These are phyloP conservation scores for Andrena bicolor DNA, from an alignment of 2,888 invertebrate species.

Conservation along the genomic window DNA sequence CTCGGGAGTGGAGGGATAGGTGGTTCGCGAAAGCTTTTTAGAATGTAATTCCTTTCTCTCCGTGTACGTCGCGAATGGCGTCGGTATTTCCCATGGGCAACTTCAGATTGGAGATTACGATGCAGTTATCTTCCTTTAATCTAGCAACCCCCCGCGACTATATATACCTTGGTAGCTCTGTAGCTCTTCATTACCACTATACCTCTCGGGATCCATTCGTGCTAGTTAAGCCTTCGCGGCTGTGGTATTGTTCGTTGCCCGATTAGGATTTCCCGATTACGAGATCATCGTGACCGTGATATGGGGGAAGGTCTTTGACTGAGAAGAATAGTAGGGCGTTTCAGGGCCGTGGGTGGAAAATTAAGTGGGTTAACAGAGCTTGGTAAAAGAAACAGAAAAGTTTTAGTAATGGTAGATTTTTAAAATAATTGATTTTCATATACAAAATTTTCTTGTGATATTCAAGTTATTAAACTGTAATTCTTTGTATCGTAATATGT, in stretches of 20 bases:
- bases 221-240: constrained; percentile 67
- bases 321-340: background rate
- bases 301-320: background rate
- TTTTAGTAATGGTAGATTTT: too few species aligned
- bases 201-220: constrained; percentile 71
- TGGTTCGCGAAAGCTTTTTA: constrained; percentile 36
- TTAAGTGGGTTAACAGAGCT: too few species aligned
- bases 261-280: constrained; percentile 63
- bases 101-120: constrained; percentile 76
- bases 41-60: constrained; percentile 59
- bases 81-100: constrained; percentile 73
- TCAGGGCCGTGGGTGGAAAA: background rate
- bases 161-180: constrained; percentile 30
- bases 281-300: constrained; percentile 25
- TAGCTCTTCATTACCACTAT: constrained; percentile 66
- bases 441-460: too few species aligned
- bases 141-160: constrained; percentile 35
- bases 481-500: too few species aligned
- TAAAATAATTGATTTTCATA: too few species aligned
- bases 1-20: background rate
- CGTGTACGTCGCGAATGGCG: constrained; percentile 38
- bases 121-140: constrained; percentile 77
- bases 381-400: too few species aligned
- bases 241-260: constrained; percentile 51
- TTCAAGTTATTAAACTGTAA: too few species aligned